Conservation (phyloP, 2,113 vertebrate species). For the Triplophysa rosa region DNA sequence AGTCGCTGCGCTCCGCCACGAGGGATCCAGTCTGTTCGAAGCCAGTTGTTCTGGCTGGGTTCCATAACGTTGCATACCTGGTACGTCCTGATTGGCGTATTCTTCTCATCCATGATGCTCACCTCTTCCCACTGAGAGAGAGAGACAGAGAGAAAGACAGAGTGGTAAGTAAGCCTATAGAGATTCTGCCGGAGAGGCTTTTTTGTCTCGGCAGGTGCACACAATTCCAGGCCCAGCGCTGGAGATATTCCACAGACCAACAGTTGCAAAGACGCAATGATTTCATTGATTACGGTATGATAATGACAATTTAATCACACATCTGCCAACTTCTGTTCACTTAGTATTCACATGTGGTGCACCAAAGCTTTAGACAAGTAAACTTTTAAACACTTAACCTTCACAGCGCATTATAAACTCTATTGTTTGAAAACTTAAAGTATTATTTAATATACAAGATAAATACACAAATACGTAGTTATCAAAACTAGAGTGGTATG, state of each 20-base stretch:
- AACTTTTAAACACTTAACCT: constrained; percentile 21
- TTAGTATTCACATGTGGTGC: neutral
- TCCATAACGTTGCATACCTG: constrained; percentile 98
- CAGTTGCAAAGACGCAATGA: constrained; percentile 22
- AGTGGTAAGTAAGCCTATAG: constrained; percentile 11
- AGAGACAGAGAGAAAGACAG: constrained; percentile 37
- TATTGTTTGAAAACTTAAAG: constrained; percentile 31
- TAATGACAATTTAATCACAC: constrained; percentile 50
- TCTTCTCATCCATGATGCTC: constrained; percentile 81
- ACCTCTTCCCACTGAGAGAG: constrained; percentile 76
- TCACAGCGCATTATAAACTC: neutral
- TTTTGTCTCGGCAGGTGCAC: constrained; percentile 45
- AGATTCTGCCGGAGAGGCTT: constrained; percentile 6
- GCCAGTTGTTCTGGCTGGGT: constrained; percentile 96
- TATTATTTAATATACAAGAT: neutral
- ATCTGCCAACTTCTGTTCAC: constrained; percentile 34
- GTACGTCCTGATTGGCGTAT: constrained; percentile 77
- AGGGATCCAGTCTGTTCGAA: constrained; percentile 97
- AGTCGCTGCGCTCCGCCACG: constrained; percentile 93
- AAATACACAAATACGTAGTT: neutral
- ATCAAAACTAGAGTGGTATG: neutral
- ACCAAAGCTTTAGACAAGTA: neutral
- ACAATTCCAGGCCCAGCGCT: constrained; percentile 14
- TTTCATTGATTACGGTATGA: constrained; percentile 40
- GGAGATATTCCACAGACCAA: constrained; percentile 28